phyloP scores from a whole-genome alignment of 2,888 invertebrate species.

The Protonemura montana region DNA sequence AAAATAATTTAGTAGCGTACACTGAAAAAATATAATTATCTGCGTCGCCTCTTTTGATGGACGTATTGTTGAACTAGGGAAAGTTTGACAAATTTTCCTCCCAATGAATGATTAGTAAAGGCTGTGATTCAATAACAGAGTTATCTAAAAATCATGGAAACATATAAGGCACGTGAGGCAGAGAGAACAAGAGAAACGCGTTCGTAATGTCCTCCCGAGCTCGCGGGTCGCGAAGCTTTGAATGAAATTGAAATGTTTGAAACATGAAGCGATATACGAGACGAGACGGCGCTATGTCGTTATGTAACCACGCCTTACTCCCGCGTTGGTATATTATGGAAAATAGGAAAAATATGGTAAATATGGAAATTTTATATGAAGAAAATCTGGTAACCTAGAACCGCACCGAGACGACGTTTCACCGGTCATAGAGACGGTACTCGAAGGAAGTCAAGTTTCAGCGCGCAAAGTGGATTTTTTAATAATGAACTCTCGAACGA shows the following conservation, averaged over 20 bases:
- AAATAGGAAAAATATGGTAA: not conserved
- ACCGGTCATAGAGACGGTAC: not conserved
- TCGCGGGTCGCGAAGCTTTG: not conserved
- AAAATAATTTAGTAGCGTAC: not conserved
- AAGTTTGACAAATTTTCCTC: not conserved
- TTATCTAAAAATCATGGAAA: not conserved
- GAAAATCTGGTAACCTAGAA: not conserved
- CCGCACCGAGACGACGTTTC: not conserved
- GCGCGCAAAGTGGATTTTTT: constrained; percentile 13
- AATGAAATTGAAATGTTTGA: not conserved
- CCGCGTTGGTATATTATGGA: not conserved
- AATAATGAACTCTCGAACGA: constrained; percentile 31
- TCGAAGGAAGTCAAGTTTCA: constrained; percentile 2
- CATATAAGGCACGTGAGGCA: not conserved
- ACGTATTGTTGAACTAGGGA: not conserved
- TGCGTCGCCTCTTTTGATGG: not conserved
- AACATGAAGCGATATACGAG: not conserved
- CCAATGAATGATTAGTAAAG: not conserved
- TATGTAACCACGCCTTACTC: not conserved
- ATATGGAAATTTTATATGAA: not conserved
- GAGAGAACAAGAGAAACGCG: not conserved
- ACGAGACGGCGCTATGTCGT: not conserved
- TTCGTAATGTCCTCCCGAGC: not conserved
- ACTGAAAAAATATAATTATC: not conserved
- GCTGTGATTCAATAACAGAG: not conserved